Conservation (phyloP, 2,113 vertebrate species). For the Trogon melanurus region DNA sequence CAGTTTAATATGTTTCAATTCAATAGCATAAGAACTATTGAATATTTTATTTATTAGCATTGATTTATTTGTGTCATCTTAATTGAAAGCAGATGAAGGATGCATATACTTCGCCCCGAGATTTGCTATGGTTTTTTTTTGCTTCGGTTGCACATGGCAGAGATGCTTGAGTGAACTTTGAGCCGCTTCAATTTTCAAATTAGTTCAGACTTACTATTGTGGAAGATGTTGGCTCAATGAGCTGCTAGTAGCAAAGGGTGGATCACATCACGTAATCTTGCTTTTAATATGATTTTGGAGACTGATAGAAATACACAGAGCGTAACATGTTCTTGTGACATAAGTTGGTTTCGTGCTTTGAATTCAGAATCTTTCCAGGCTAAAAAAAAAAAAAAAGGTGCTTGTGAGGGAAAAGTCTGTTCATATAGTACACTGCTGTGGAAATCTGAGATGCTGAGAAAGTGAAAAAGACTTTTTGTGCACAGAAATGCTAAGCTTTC, state of each 20-base stretch:
- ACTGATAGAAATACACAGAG: neutral
- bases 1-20: neutral
- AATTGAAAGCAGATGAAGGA: neutral
- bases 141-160: neutral
- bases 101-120: neutral
- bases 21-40: neutral
- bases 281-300: neutral
- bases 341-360: neutral
- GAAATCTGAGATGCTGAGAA: neutral
- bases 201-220: neutral
- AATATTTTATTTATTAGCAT: neutral
- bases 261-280: neutral
- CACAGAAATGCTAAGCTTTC: neutral
- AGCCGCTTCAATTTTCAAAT: neutral
- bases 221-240: neutral
- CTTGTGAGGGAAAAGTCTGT: neutral
- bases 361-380: neutral
- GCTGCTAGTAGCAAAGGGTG: neutral
- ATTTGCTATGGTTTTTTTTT: neutral
- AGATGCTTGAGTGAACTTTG: neutral
- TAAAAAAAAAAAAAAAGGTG: neutral
- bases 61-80: neutral
- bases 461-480: neutral
- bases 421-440: neutral
- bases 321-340: neutral